A percentile compares a stretch with the other conserved stretches of the same genome.
Evolutionary conservation across 2,888 invertebrate genomes (phyloP).

Genomic region (Agrotis exclamationis): DNA sequence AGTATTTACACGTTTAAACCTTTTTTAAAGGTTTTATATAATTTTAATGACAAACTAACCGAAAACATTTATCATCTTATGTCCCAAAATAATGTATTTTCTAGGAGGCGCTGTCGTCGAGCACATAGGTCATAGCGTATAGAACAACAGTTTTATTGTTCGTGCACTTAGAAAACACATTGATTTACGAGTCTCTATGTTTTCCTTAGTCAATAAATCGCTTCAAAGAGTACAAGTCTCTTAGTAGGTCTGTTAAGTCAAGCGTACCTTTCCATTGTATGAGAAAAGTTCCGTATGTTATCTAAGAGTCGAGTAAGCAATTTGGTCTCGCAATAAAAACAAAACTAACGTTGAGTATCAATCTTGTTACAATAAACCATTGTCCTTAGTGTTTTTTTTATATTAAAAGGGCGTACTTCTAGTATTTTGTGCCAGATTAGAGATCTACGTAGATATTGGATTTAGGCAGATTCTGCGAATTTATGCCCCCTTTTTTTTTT

Average conservation of each 20-base stretch:
- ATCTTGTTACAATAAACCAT: constrained; percentile 4
- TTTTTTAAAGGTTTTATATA: too few relatives aligned
- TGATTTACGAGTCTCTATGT: constrained; percentile 70
- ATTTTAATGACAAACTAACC: too few relatives aligned
- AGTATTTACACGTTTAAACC: too few relatives aligned
- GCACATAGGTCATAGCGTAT: constrained; percentile 11
- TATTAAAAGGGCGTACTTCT: not conserved
- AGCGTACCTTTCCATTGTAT: constrained; percentile 44
- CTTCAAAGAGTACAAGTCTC: constrained; percentile 47
- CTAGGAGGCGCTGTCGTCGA: too few relatives aligned
- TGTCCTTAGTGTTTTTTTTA: not conserved
- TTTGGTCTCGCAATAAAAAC: constrained; percentile 42
- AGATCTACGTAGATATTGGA: not conserved
- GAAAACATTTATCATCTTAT: too few relatives aligned
- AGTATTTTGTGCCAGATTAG: not conserved
- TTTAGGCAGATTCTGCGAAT: too few relatives aligned
- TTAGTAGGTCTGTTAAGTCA: constrained; percentile 49
- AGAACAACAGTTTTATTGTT: constrained; percentile 58
- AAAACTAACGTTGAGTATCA: constrained; percentile 34
- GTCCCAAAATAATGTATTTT: too few relatives aligned
- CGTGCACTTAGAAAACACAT: constrained; percentile 62
- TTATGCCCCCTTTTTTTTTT: too few relatives aligned
- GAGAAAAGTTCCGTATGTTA: constrained; percentile 51
- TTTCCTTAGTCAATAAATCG: constrained; percentile 59
- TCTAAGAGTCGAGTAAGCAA: constrained; percentile 40